phyloP scores from a whole-genome alignment of 2,888 invertebrate species.

The Baccha elongata region DNA sequence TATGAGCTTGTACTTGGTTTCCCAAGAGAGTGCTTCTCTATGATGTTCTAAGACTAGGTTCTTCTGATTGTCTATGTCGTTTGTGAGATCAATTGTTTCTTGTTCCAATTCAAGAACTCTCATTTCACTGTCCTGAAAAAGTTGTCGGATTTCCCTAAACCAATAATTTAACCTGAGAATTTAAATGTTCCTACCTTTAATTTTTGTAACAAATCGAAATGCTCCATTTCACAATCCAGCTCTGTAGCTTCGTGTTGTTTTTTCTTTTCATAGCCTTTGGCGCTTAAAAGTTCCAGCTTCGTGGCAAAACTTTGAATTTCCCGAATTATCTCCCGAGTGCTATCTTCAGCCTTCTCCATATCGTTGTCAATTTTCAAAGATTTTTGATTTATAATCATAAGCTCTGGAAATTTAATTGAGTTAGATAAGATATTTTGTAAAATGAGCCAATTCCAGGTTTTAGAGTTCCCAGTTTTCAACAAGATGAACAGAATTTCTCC shows the following conservation, averaged over 20 bases:
- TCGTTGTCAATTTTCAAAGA: conserved; percentile 87
- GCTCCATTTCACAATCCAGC: conserved; percentile 84
- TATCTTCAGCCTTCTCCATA: conserved; percentile 84
- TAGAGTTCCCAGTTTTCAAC: too few species aligned
- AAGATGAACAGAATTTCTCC: too few species aligned
- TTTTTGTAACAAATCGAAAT: conserved; percentile 83
- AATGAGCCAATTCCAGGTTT: too few species aligned
- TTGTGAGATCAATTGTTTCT: conserved; percentile 86
- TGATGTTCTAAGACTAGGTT: conserved; percentile 86
- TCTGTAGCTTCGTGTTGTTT: conserved; percentile 84
- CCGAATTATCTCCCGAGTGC: conserved; percentile 84
- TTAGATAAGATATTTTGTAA: too few species aligned
- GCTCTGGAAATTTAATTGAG: too few species aligned
- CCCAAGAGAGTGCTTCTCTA: conserved; percentile 90
- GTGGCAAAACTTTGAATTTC: conserved; percentile 85
- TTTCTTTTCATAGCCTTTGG: conserved; percentile 84
- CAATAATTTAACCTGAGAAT: too few species aligned
- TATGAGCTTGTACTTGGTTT: conserved; percentile 89
- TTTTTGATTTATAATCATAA: conserved; percentile 88
- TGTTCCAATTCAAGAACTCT: conserved; percentile 87
- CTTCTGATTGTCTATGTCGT: conserved; percentile 85
- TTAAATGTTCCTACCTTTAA: conserved; percentile 81
- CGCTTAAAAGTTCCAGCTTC: conserved; percentile 85
- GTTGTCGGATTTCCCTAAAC: too few species aligned
- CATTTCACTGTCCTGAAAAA: conserved; percentile 86